Evolutionary conservation across 1,140 invertebrate genomes (phyloP), one percentile per base, ranked within the genome.

Genomic region (Papilio helenus): DNA sequence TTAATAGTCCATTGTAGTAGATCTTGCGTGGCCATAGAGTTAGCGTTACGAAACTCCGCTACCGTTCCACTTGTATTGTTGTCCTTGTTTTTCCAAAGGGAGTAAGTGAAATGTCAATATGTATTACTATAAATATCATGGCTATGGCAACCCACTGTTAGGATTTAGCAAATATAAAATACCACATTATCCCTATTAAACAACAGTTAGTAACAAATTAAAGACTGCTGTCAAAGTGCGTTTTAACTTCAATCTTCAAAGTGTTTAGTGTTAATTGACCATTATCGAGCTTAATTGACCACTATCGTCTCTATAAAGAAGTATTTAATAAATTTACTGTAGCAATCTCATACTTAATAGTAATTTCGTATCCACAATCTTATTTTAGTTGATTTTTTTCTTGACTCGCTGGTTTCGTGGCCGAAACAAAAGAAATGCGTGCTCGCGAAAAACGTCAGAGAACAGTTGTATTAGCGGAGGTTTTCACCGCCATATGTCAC

Each of bases 401-500:
- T 76, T 34, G 26, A 42, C 14, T n/a, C 79, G 80, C 84, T 49
- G 10, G 72, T 81, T 84, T 82, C 73, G 20, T 84, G 79, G 82
- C 84, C 79, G 55, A 14, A 55, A 58, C 8, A 78, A 46, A 85
- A 76, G 76, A 83, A 65, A 85, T 83, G 82, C 83, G 83, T 83
- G 78, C 72, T 51, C 77, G 82, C 77, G 61, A 81, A 90, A 86
- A 85, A 87, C 83, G 86, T 81, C 83, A 72, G 79, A 81, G 83
- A 86, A 85, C 80, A 86, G 49, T 86, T 83, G 84, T 86, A 82
- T 87, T 85, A 84, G 83, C 86, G 85, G 61, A 87, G 88, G 86
- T 90, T 91, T 91, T 87, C 80, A 85, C 79, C 73, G 79, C 77
- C 83, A 84, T 90, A 87, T 82, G 89, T 91, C 91, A 89, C 82